Base-by-base conservation (phyloP, 2,113 vertebrate species). In the Melanotaenia duboulayi region DNA sequence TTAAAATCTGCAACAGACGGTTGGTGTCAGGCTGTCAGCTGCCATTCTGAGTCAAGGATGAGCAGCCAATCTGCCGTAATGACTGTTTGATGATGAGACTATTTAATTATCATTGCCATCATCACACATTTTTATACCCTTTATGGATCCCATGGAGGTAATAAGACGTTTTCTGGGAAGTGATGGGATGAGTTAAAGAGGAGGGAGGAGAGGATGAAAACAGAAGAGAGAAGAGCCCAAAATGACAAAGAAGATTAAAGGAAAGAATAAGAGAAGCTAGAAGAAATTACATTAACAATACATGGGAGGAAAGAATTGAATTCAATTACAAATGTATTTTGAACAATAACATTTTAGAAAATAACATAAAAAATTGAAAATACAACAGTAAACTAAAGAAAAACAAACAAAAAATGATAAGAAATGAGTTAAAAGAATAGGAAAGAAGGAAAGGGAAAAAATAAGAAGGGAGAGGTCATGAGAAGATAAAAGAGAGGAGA, bases 61-160 rank as follows among this genome's bases (percentile, higher is more conserved):
- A 57, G 35, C 70, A 78, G 65, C 71, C 82, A 79, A 74, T 84
- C 77, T 65, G 58, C 76, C 52, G 8, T 87, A 87, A 88, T 71
- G 74, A 76, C 66, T 83, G 69, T 83, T 87, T 89, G 78, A 89
- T 86, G 71, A 82, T 86, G 76, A 83, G 71, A 65, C 81, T 71
- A 81, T 86, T 86, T 81, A 84, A 88, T 90, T 87, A 82, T 84
- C 76, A 80, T 89, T 82, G 84, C 50, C 60, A 67, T 61, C 58
- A 81, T 80, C 82, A 66, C 68, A 83, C 78, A 77, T 73, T 37
- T 23, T 39, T 62, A 55, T 65, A 65, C 64, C 78, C 55, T 87
- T 88, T 87, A 88, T 82, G 64, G 83, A 60, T 76, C 76, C 73
- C 79, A 72, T 20, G 4, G 76, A 78, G 70, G 48, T 65, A 68